Base-by-base conservation (phyloP, 2,797 vertebrate genomes). In the Gymnocypris eckloni region DNA sequence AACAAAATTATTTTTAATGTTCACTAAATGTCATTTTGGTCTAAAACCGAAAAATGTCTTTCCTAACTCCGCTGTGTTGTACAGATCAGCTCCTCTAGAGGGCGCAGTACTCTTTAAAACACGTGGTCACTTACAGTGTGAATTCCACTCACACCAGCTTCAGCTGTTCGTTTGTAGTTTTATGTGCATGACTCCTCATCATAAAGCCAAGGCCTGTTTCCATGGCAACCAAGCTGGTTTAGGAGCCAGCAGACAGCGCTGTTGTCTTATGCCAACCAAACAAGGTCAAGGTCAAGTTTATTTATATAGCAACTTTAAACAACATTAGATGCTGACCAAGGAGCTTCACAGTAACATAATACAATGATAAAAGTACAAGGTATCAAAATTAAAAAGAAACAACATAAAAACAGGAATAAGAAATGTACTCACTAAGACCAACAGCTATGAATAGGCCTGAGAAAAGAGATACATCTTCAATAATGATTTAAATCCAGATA, bases 101-200 rank as follows among this genome's bases (percentile, higher is more conserved):
- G 82, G 78, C 22, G 20, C 61, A 22, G 28, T 56, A 11, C 48
- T 69, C 77, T 37, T 20, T 54, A 11, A 73, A 73, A 67, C 43
- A 20, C 45, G 37, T 33, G 59, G 13, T n/a, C 9, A 10, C 50
- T 18, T 28, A 72, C 10, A 56, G 8, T 25, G 12, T 87, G 56
- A 11, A 45, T 52, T 70, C n/a, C 39, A 22, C 73, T 39, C 45
- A 66, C 9, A 0, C 6, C 0, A 59, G 82, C 12, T 0, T 70
- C 50, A 66, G 85, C 76, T 70, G 50, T 70, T 37, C 9, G 64
- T 81, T 48, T 50, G 52, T 61, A 67, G 39, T 20, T 41, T 43
- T 22, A 20, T 45, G 41, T 52, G 39, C 6, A 71, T 88, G 88
- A 90, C 77, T 90, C 88, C 85, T 79, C 82, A 86, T 81, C 76